Percentiles rank a stretch among this genome's conserved stretches.
Conservation (phyloP, 2,797 vertebrate genomes). For the Anguilla anguilla region DNA sequence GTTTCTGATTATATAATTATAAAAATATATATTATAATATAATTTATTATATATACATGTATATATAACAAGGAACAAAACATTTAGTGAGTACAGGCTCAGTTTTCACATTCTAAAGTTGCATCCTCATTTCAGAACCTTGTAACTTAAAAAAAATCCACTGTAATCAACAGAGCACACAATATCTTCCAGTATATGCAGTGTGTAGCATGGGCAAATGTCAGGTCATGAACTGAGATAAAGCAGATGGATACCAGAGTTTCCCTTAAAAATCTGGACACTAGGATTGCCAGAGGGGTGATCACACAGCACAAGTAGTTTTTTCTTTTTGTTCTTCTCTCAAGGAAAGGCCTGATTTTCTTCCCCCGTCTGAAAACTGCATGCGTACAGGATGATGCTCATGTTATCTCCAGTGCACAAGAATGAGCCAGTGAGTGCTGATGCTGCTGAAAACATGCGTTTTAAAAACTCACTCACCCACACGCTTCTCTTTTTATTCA, state of each 20-base stretch:
- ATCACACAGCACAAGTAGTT: background rate
- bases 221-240: background rate
- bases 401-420: background rate
- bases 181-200: background rate
- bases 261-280: background rate
- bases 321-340: background rate
- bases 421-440: background rate
- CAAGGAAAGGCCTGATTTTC: background rate
- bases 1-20: background rate
- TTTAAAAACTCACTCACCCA: background rate
- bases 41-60: no score
- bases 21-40: background rate
- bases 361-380: background rate
- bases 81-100: background rate
- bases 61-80: background rate
- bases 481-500: background rate
- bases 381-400: background rate
- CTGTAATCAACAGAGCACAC: background rate
- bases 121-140: background rate
- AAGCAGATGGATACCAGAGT: background rate
- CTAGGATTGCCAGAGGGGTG: background rate
- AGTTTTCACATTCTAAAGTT: background rate
- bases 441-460: background rate
- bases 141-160: background rate
- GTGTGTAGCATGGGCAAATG: background rate